A percentile compares a stretch with the other conserved stretches of the same genome.
These are phyloP conservation scores for Calliopum simillimum DNA, from an alignment of 2,888 invertebrate genomes.

Conservation along the genomic window DNA sequence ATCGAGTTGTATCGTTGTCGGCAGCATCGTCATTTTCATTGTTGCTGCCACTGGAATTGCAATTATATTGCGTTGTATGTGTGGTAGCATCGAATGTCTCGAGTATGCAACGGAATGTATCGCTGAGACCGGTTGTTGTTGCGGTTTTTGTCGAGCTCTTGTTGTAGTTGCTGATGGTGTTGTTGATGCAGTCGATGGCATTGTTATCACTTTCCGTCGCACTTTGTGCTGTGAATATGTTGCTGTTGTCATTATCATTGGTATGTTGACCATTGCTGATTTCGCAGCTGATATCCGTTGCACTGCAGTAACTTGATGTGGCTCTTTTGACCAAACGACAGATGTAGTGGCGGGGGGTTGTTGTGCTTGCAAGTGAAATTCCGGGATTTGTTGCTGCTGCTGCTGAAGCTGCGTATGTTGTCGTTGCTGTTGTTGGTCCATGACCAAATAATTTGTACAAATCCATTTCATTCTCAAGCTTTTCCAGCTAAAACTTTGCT, in stretches of 20 bases:
- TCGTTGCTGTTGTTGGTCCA: slow-evolving; percentile 56
- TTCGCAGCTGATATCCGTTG: background rate
- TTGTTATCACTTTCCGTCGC: background rate
- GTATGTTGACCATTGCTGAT: slow-evolving; percentile 16
- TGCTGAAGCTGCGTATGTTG: slow-evolving; percentile 30
- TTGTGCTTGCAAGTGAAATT: background rate
- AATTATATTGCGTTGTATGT: slow-evolving; percentile 52
- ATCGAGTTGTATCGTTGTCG: background rate
- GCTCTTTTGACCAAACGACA: slow-evolving; percentile 2
- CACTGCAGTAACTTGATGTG: background rate
- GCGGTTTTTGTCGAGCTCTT: too few species aligned
- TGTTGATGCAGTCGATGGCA: slow-evolving; percentile 1
- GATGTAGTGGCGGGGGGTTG: slow-evolving; percentile 3
- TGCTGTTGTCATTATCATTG: slow-evolving; percentile 41
- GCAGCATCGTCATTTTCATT: background rate
- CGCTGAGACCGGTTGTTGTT: slow-evolving; percentile 35
- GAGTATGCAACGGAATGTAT: slow-evolving; percentile 62
- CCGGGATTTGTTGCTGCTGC: background rate
- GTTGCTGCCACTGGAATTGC: slow-evolving; percentile 43
- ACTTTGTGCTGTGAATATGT: background rate
- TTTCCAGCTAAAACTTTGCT: slow-evolving; percentile 43
- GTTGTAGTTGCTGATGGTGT: slow-evolving; percentile 12
- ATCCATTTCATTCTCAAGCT: slow-evolving; percentile 68
- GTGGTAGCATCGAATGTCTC: slow-evolving; percentile 53
- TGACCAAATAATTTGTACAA: slow-evolving; percentile 63